Conservation (phyloP, 2,888 invertebrate genomes). For the Luperina nickerlii region DNA sequence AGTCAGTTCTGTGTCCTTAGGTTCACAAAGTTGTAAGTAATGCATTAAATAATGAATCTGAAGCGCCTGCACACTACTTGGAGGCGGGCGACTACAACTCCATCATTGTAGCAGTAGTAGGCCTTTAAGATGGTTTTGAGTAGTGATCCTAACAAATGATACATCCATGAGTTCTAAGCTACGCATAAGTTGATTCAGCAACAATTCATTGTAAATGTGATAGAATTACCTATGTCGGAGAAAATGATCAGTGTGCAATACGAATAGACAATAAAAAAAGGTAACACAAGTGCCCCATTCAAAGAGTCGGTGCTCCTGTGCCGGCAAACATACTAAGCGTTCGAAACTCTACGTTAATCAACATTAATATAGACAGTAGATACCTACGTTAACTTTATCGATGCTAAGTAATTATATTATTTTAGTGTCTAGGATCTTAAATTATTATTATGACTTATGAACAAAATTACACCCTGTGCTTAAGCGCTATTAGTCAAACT, state of each 20-base stretch:
- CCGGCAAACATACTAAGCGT: slow-evolving; percentile 62
- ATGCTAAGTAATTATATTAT: slow-evolving; percentile 64
- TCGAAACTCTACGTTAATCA: slow-evolving; percentile 61
- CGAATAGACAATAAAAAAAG: slow-evolving; percentile 37
- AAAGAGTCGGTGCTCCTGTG: slow-evolving; percentile 59
- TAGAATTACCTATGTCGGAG: slow-evolving; percentile 30
- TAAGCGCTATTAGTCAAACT: slow-evolving; percentile 76
- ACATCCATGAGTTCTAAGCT: slow-evolving; percentile 30
- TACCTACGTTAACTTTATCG: slow-evolving; percentile 64
- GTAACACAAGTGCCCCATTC: slow-evolving; percentile 32
- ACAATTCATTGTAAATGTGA: slow-evolving; percentile 30
- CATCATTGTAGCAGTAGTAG: slow-evolving; percentile 14
- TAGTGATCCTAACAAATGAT: slow-evolving; percentile 18
- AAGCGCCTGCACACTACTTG: slow-evolving; percentile 16
- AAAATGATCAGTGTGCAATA: slow-evolving; percentile 53
- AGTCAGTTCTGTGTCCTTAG: slow-evolving; percentile 48
- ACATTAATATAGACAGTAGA: slow-evolving; percentile 64
- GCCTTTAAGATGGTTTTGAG: slow-evolving; percentile 24
- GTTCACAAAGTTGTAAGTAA: slow-evolving; percentile 28
- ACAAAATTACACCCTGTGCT: slow-evolving; percentile 79
- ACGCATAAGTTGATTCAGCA: slow-evolving; percentile 34
- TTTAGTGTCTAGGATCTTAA: slow-evolving; percentile 63
- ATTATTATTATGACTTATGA: slow-evolving; percentile 70
- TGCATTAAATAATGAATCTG: slow-evolving; percentile 28
- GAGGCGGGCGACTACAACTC: neutral